Conservation (phyloP, 2,888 invertebrate species). For the Apodemia mormo region DNA sequence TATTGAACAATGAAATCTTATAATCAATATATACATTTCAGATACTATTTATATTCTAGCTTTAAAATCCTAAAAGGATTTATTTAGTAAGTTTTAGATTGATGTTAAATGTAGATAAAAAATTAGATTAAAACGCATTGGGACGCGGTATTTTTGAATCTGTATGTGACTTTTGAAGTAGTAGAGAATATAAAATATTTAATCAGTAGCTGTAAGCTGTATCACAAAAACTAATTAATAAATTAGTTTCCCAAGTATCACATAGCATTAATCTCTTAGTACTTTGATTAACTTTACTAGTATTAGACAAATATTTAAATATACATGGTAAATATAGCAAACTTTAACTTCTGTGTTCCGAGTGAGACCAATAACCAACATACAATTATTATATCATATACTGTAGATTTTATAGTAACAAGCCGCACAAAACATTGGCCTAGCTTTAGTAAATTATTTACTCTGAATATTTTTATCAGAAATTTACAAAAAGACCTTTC, state of each 20-base stretch:
- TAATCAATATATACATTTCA: constrained; percentile 12
- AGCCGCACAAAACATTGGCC: constrained; percentile 22
- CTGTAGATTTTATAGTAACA: constrained; percentile 43
- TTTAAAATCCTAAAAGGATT: constrained; percentile 47
- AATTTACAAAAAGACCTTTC: constrained; percentile 21
- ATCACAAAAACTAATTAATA: constrained; percentile 2
- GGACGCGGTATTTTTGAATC: constrained; percentile 39
- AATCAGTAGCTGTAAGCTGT: constrained; percentile 28
- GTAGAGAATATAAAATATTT: constrained; percentile 24
- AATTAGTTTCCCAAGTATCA: constrained; percentile 26
- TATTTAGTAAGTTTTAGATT: constrained; percentile 34
- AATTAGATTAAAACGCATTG: constrained; percentile 39
- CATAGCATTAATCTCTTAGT: constrained; percentile 6
- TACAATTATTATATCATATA: constrained; percentile 37
- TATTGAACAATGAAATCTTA: constrained; percentile 7
- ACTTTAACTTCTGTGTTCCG: constrained; percentile 43
- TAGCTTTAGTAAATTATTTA: constrained; percentile 27
- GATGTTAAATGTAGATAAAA: constrained; percentile 42
- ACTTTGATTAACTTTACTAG: constrained; percentile 22
- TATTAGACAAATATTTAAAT: constrained; percentile 12
- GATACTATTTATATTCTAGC: constrained; percentile 24
- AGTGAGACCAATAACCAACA: constrained; percentile 43
- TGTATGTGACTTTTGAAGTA: constrained; percentile 31
- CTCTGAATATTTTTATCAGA: constrained; percentile 27
- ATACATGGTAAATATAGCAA: constrained; percentile 29